These are phyloP conservation scores for Andrena cerasifolii DNA, from an alignment of 1,140 invertebrate genomes.

Conservation along the genomic window DNA sequence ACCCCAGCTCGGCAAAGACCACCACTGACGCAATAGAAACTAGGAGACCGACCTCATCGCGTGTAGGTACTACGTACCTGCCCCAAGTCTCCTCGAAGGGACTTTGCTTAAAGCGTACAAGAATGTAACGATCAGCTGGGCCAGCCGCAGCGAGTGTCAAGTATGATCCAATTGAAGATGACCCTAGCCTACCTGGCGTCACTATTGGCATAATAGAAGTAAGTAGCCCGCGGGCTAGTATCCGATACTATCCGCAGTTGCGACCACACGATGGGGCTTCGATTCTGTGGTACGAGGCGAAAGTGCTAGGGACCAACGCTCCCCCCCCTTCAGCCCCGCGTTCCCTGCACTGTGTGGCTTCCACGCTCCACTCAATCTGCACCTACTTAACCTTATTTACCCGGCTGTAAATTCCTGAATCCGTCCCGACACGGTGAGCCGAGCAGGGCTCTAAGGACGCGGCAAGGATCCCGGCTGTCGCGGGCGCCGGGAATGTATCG, in stretches of 20 bases:
- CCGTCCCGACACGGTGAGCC: constrained; percentile 6
- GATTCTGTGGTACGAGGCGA: constrained; percentile 50
- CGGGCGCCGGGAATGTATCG: constrained; percentile 41
- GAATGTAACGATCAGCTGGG: constrained; percentile 43
- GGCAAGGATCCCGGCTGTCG: not conserved
- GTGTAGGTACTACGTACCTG: no score
- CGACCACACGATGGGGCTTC: constrained; percentile 66
- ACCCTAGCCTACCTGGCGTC: constrained; percentile 57
- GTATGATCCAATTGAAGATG: constrained; percentile 68
- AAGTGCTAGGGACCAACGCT: constrained; percentile 28
- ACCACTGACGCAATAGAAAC: not conserved
- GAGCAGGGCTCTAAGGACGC: not conserved
- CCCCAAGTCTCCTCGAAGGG: no score
- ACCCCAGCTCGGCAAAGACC: not conserved
- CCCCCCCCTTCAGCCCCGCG: constrained; percentile 24
- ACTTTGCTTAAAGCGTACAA: not conserved
- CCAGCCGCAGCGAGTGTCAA: constrained; percentile 49
- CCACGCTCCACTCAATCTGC: constrained; percentile 71
- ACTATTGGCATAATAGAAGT: constrained; percentile 66
- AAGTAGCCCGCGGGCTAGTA: constrained; percentile 60
- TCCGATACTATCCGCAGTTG: constrained; percentile 52
- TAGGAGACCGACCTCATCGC: not conserved
- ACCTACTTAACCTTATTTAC: constrained; percentile 71
- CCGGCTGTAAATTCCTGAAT: constrained; percentile 61
- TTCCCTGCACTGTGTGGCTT: constrained; percentile 64